Percentiles rank a stretch among this genome's conserved stretches.
Conservation (phyloP, 2,797 vertebrate genomes). For the Basileuterus tristriatus region DNA sequence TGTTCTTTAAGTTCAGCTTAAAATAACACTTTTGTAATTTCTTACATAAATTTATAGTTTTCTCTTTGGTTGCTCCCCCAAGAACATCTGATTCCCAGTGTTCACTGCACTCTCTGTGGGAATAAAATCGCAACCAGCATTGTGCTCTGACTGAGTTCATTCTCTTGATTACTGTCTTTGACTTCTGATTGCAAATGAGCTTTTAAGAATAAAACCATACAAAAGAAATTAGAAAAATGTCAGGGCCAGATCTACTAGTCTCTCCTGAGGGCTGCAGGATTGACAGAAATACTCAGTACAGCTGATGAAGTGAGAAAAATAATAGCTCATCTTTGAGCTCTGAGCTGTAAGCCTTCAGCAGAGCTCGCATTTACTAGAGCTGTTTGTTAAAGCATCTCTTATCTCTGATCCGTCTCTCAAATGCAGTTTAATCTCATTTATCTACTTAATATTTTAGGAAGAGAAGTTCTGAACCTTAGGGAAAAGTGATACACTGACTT, state of each 20-base stretch:
- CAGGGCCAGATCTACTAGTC: background rate
- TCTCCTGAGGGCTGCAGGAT: background rate
- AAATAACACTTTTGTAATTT: constrained; percentile 1
- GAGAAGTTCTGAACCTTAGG: background rate
- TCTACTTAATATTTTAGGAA: background rate
- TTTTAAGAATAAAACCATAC: background rate
- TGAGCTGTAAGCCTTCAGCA: background rate
- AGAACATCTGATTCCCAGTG: background rate
- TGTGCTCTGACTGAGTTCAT: background rate
- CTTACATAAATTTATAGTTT: background rate
- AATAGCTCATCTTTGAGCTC: background rate
- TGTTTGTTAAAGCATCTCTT: background rate
- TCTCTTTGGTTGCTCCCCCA: background rate
- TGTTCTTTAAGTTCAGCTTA: background rate
- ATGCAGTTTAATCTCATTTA: background rate
- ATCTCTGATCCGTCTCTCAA: background rate
- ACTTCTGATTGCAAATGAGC: constrained; percentile 15
- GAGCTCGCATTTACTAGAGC: background rate
- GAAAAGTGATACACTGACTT: background rate
- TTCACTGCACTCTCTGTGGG: background rate
- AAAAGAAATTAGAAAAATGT: constrained; percentile 20
- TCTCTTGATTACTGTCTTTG: constrained; percentile 16
- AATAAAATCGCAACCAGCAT: background rate
- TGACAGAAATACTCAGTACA: background rate
- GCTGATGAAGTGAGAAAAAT: background rate